Base-by-base conservation (phyloP, 2,888 invertebrate species). In the Parasteatoda lunata region DNA sequence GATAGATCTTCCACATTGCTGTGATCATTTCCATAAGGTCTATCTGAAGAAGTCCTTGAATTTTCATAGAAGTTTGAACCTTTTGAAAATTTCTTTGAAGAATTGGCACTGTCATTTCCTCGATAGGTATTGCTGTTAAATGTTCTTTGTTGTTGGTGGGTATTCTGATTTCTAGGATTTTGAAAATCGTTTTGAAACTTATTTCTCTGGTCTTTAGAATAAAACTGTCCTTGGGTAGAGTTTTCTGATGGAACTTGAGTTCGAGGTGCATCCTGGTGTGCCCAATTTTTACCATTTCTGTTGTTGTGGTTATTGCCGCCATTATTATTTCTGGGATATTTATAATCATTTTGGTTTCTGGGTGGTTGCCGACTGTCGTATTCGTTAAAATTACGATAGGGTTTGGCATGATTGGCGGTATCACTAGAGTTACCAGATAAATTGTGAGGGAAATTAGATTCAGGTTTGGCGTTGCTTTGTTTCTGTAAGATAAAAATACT, bases 121-220 rank as follows among this genome's bases (percentile, higher is more conserved):
- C 70, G 52, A 72, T 65, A 71, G 3, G 76, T 48, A 51, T 83
- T 77, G 47, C 48, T 48, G 9, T 72, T 65, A 15, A 45, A 72
- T 11, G 75, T 52, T 75, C 49, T 68, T 54, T 73, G 52, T 13
- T 64, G 64, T 13, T 81, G 81, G 6, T 75, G 45, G 13, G 48
- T 68, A 51, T 59, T 68, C n/a, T 81, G 83, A 52, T 77, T 66
- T 65, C 54, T 77, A 30, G 15, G 47, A 76, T 82, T 82, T 8
- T 75, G 75, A 69, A 45, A 76, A 7, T 52, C 54, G 47, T 75
- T 77, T 49, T 52, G 45, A 65, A 48, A 68, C 48, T 84, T 84
- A 54, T 77, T 84, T 49, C 71, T 71, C 49, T 77, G 83, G 51
- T 84, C 83, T 15, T 77, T 77, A 45, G 77, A 48, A 54, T 65